These are phyloP conservation scores for Ganaspis brasiliensis DNA, from an alignment of 2,888 invertebrate genomes.

Conservation along the genomic window DNA sequence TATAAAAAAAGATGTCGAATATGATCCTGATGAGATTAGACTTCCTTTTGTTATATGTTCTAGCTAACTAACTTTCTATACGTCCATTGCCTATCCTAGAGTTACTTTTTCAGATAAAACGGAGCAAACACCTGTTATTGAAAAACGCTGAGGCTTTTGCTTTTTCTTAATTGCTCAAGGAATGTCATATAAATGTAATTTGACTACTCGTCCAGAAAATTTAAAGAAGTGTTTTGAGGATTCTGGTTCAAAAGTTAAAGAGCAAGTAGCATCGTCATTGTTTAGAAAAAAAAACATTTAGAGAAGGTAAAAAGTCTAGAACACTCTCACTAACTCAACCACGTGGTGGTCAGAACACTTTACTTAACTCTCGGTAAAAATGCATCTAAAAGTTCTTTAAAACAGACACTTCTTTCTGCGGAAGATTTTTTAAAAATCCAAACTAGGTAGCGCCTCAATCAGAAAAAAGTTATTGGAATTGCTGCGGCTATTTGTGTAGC, in stretches of 20 bases:
- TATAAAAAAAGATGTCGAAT: no score
- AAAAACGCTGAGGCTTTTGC: no score
- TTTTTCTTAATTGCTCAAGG: neutral
- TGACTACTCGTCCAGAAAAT: neutral
- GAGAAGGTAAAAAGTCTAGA: neutral
- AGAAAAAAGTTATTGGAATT: neutral
- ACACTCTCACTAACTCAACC: neutral
- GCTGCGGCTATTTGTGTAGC: neutral
- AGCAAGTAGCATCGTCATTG: neutral
- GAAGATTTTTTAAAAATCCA: constrained; percentile 2
- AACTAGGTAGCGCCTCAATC: neutral
- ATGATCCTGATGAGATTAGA: no score
- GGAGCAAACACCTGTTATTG: no score
- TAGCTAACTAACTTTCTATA: no score
- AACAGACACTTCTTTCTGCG: neutral
- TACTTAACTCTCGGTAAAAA: neutral
- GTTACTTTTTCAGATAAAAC: no score
- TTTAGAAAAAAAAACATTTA: neutral
- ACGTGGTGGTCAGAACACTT: neutral
- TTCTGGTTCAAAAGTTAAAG: neutral
- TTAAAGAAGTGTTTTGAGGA: neutral
- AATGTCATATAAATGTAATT: neutral
- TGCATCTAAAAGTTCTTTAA: neutral
- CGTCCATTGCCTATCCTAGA: no score
- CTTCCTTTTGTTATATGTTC: no score